phyloP scores from a whole-genome alignment of 2,797 vertebrate species.

The Pitangus sulphuratus region DNA sequence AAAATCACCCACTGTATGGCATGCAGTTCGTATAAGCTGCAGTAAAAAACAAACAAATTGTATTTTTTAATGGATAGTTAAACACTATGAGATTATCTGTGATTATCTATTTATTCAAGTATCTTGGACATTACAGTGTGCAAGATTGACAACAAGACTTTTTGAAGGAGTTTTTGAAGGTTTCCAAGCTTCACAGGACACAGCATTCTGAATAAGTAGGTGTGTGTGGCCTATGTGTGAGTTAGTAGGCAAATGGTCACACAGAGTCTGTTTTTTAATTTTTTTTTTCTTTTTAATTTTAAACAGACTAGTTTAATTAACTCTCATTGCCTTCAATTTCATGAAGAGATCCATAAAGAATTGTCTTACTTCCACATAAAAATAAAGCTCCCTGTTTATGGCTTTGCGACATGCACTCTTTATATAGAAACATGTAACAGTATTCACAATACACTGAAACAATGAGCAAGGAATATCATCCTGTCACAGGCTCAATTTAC shows the following conservation, averaged over 20 bases:
- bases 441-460: background rate
- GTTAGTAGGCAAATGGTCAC: background rate
- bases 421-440: background rate
- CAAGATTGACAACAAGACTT: background rate
- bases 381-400: background rate
- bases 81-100: background rate
- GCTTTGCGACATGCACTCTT: background rate
- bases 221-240: background rate
- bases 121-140: background rate
- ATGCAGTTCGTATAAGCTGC: background rate
- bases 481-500: background rate
- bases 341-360: background rate
- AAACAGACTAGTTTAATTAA: background rate
- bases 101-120: background rate
- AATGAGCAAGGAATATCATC: background rate
- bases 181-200: background rate
- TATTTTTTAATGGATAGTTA: background rate
- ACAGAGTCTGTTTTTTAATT: background rate
- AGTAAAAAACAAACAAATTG: background rate
- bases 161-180: background rate
- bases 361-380: background rate
- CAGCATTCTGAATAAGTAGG: background rate
- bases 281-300: background rate
- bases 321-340: background rate
- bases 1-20: background rate